phyloP scores from a whole-genome alignment of 2,113 vertebrate species.

The Diadophis punctatus region DNA sequence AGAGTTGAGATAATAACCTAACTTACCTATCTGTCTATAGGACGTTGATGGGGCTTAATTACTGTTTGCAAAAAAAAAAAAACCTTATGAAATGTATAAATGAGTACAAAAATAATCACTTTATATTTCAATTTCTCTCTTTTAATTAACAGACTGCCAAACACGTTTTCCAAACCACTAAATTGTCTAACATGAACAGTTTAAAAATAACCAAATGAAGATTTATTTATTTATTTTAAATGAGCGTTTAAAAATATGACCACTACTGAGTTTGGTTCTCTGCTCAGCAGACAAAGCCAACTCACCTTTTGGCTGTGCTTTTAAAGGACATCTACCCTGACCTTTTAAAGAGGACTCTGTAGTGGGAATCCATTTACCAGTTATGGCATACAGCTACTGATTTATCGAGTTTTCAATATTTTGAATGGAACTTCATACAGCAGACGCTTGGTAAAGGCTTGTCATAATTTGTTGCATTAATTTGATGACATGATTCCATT shows the following conservation, averaged over 20 bases:
- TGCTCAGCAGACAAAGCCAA: constrained; percentile 38
- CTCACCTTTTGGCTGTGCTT: rapidly evolving
- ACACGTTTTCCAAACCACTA: constrained; percentile 42
- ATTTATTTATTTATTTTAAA: not conserved
- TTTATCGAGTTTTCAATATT: constrained; percentile 9
- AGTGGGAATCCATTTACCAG: not conserved
- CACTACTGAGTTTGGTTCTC: constrained; percentile 23
- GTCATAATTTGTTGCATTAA: not conserved
- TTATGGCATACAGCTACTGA: not conserved
- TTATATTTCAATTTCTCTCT: constrained; percentile 30
- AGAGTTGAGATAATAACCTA: constrained; percentile 32
- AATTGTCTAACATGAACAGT: constrained; percentile 9
- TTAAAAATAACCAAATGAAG: constrained; percentile 30
- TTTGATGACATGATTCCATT: not conserved
- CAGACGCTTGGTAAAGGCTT: not conserved
- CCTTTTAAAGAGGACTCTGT: not conserved
- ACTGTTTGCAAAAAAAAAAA: constrained; percentile 45
- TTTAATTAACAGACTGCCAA: constrained; percentile 48
- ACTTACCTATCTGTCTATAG: constrained; percentile 46
- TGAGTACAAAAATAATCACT: constrained; percentile 4
- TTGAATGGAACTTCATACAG: constrained; percentile 15
- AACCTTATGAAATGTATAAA: constrained; percentile 31
- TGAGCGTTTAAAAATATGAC: constrained; percentile 11
- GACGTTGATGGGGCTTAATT: constrained; percentile 44
- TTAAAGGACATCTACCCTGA: constrained; percentile 25